Evolutionary conservation across 1,140 invertebrate species (phyloP).

Genomic region (Nebria ingens): DNA sequence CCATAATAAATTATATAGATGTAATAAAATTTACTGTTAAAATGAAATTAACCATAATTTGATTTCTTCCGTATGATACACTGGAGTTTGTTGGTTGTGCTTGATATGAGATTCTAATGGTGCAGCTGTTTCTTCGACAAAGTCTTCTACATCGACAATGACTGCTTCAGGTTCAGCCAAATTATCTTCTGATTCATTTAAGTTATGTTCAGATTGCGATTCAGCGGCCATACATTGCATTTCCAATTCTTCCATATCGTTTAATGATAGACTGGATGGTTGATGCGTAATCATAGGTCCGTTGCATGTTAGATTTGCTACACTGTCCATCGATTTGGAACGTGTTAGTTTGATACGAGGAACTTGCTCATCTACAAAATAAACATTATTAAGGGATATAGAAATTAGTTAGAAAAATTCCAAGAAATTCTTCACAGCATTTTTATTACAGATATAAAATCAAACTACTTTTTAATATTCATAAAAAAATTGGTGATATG

Average conservation of each 20-base stretch:
- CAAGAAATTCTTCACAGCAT: too few relatives aligned
- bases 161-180: conserved; percentile 51
- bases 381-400: too few relatives aligned
- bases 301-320: conserved; percentile 30
- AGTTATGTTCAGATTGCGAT: conserved; percentile 15
- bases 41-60: conserved; percentile 30
- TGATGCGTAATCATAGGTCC: conserved; percentile 41
- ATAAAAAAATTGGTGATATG: too few relatives aligned
- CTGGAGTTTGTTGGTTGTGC: conserved; percentile 51
- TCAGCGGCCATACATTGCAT: conserved; percentile 29
- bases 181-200: conserved; percentile 23
- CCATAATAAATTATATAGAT: conserved; percentile 6
- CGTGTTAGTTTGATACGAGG: conserved; percentile 39
- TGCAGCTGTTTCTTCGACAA: conserved; percentile 52
- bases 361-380: background rate
- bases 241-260: conserved; percentile 54
- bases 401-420: too few relatives aligned
- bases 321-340: conserved; percentile 61
- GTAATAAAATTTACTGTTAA: conserved; percentile 21
- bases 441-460: too few relatives aligned
- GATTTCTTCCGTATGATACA: conserved; percentile 41
- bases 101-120: conserved; percentile 50
- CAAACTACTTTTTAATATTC: too few relatives aligned
- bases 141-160: conserved; percentile 57
- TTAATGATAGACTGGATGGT: conserved; percentile 59